Conservation (phyloP, 2,888 invertebrate species). For the Oligia latruncula region DNA sequence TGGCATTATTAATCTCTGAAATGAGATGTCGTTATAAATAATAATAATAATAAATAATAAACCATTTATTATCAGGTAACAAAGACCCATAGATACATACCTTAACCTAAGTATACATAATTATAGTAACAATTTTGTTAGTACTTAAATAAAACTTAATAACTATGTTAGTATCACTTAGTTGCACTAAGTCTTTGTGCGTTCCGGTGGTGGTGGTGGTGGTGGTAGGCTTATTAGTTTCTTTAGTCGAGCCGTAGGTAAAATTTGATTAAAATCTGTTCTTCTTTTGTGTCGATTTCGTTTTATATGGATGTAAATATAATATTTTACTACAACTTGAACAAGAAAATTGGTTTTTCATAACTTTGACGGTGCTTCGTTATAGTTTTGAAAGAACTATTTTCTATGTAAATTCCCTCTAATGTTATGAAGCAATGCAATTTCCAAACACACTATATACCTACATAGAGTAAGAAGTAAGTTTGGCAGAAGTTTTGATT, state of each 20-base stretch:
- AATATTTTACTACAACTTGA: background rate
- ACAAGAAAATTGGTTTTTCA: no score
- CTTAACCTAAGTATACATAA: no score
- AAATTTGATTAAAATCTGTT: background rate
- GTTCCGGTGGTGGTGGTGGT: no score
- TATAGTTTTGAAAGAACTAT: background rate
- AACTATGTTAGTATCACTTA: no score
- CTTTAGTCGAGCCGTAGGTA: background rate
- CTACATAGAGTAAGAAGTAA: no score
- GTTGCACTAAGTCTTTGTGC: no score
- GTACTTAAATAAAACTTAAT: no score
- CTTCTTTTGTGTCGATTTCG: background rate
- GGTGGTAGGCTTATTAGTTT: background rate
- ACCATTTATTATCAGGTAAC: no score
- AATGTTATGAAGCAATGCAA: background rate
- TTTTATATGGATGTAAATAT: background rate
- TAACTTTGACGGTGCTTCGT: background rate
- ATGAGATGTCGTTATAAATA: background rate
- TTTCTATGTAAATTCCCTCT: background rate
- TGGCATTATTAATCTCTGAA: background rate
- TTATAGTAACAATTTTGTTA: no score
- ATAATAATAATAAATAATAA: no score
- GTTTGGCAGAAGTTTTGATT: slow-evolving; percentile 48
- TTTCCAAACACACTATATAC: background rate
- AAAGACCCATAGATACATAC: no score